Conservation (phyloP, 2,797 vertebrate species). For the Acanthornis magna region DNA sequence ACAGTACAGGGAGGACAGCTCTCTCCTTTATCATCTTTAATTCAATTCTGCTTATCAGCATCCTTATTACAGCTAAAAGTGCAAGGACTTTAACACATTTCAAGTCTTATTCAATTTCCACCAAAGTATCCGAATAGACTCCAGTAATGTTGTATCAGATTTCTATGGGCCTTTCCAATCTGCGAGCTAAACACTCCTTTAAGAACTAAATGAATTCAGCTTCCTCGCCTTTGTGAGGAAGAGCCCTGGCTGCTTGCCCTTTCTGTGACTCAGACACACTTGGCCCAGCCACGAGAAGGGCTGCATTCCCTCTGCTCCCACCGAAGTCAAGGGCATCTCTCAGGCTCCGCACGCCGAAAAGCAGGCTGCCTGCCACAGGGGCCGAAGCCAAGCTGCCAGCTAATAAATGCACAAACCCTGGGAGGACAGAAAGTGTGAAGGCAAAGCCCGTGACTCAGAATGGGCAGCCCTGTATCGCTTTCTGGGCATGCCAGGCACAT, state of each 20-base stretch:
- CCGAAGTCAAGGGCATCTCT: background rate
- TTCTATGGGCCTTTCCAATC: background rate
- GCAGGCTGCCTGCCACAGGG: background rate
- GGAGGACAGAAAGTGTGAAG: background rate
- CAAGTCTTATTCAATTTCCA: background rate
- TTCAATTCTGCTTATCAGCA: constrained; percentile 34
- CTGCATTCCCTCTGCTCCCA: background rate
- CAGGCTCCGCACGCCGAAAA: background rate
- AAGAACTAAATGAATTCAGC: background rate
- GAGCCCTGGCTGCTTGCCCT: background rate
- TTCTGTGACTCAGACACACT: background rate
- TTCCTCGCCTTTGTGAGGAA: background rate
- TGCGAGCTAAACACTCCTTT: background rate
- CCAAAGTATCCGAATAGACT: background rate
- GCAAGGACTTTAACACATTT: constrained; percentile 26
- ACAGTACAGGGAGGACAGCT: background rate
- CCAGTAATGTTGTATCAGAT: background rate
- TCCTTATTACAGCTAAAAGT: background rate
- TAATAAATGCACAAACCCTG: background rate
- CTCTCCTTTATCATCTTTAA: background rate
- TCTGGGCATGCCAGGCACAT: background rate
- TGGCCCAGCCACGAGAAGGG: background rate
- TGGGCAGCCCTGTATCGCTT: background rate
- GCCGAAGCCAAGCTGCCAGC: background rate
- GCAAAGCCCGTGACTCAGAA: background rate